Evolutionary conservation across 2,797 vertebrate genomes (phyloP), one percentile per base, ranked within the genome.

Genomic region (Tympanoctomys barrerae): DNA sequence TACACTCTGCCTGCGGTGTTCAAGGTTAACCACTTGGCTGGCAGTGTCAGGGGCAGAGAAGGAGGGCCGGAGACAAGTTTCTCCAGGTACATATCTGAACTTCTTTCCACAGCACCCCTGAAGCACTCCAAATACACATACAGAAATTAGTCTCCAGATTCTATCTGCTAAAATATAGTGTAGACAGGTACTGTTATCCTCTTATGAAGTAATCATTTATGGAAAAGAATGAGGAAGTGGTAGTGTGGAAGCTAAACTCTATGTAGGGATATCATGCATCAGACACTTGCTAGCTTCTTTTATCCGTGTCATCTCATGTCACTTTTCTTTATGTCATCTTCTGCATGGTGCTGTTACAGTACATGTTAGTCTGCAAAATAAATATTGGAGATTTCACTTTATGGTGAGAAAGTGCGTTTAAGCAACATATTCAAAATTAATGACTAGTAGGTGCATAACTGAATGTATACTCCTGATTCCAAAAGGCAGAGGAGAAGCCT

Each of bases 41-140:
- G 16, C 42, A n/a, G 0, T 0, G 2, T 16, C 21, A 33, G 39
- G 19, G 26, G 31, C 12, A 33, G 5, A 8, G 68, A 9, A 9
- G 2, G 9, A 39, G 33, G 6, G 24, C 62, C 79, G 21, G 82
- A 88, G n/a, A 18, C 7, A 82, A n/a, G 3, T 7, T 4, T 2
- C n/a, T 26, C 16, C 42, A 24, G 7, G 28, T 7, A 5, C 8
- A 14, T 4, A 5, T 21, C 33, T 28, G 71, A 22, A 5, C 3
- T 86, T 86, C 22, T 87, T 28, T 54, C 26, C 36, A 14, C 24
- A 4, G 0, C 21, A 36, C 1, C 46, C 4, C 83, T 31, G n/a
- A 70, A 46, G 54, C 86, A 75, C 22, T 36, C 28, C 57, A 92
- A 46, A 52, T 3, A 12, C 46, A 54, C 10, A 2, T 31, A 4